Evolutionary conservation across 2,113 vertebrate genomes (phyloP).

Genomic region (Pygoscelis antarcticus): DNA sequence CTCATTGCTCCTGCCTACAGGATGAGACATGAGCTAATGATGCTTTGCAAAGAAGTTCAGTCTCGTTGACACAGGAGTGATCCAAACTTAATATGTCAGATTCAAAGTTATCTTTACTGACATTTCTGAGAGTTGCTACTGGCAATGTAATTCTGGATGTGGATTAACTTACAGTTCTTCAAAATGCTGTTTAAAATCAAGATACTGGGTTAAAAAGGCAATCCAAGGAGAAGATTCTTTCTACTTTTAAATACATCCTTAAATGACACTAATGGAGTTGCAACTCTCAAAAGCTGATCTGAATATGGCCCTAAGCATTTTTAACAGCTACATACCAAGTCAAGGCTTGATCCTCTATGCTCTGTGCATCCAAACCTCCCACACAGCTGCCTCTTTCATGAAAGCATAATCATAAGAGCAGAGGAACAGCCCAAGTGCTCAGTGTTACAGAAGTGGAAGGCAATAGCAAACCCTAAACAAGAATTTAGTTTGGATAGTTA

Average conservation of each 20-base stretch:
- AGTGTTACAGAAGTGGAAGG: not conserved
- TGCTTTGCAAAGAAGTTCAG: conserved; percentile 8
- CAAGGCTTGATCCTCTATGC: not conserved
- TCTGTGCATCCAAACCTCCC: not conserved
- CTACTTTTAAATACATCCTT: not conserved
- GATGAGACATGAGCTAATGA: conserved; percentile 29
- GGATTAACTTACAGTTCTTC: not conserved
- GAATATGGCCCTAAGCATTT: conserved; percentile 9
- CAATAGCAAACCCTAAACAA: not conserved
- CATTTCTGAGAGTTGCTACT: not conserved
- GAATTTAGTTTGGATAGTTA: not conserved
- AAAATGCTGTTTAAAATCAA: conserved; percentile 16
- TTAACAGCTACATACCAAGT: not conserved
- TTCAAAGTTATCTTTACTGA: conserved; percentile 39
- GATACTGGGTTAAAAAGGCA: not conserved
- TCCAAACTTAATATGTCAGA: conserved; percentile 34
- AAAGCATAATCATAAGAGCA: not conserved
- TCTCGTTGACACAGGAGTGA: not conserved
- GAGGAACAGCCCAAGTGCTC: not conserved
- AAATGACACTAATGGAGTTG: not conserved
- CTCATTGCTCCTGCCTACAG: not conserved
- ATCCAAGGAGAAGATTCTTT: not conserved
- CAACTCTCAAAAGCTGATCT: not conserved
- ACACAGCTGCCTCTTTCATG: not conserved
- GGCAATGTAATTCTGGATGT: conserved; percentile 7